Percentiles rank a stretch among this genome's conserved stretches.
Conservation (phyloP, 2,113 vertebrate species). For the Diglossa brunneiventris region DNA sequence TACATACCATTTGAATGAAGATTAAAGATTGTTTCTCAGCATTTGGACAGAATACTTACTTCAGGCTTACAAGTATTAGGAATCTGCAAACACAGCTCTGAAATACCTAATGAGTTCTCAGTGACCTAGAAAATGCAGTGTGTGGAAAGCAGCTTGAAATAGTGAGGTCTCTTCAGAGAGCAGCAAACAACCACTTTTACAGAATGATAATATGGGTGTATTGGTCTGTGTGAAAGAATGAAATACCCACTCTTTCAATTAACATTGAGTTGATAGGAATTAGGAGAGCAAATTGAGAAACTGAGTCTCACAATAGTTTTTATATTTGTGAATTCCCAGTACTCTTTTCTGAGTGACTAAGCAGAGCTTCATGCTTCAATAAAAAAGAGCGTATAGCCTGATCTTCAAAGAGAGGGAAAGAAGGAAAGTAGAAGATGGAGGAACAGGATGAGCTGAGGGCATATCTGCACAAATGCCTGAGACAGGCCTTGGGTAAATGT, state of each 20-base stretch:
- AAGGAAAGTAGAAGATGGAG: background rate
- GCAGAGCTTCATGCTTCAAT: background rate
- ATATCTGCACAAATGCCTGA: background rate
- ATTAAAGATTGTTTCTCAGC: conserved; percentile 17
- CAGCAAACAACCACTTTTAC: background rate
- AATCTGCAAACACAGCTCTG: conserved; percentile 34
- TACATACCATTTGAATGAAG: conserved; percentile 17
- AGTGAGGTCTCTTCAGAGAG: background rate
- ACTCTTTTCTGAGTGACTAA: background rate
- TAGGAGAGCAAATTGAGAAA: background rate
- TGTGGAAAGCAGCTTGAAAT: background rate
- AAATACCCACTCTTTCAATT: background rate
- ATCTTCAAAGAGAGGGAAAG: conserved; percentile 1
- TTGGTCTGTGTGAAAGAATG: background rate
- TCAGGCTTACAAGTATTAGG: conserved; percentile 52
- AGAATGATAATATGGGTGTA: background rate
- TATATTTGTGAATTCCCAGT: background rate
- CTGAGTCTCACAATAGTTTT: background rate
- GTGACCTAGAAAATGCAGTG: conserved; percentile 59
- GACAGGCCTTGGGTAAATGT: background rate
- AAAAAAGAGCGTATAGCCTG: background rate
- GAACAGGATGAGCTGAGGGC: background rate
- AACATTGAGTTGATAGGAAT: background rate
- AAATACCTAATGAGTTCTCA: conserved; percentile 58
- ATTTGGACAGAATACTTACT: conserved; percentile 42